These are phyloP conservation scores for Cancer borealis DNA, from an alignment of 2,888 invertebrate genomes.

Conservation along the genomic window DNA sequence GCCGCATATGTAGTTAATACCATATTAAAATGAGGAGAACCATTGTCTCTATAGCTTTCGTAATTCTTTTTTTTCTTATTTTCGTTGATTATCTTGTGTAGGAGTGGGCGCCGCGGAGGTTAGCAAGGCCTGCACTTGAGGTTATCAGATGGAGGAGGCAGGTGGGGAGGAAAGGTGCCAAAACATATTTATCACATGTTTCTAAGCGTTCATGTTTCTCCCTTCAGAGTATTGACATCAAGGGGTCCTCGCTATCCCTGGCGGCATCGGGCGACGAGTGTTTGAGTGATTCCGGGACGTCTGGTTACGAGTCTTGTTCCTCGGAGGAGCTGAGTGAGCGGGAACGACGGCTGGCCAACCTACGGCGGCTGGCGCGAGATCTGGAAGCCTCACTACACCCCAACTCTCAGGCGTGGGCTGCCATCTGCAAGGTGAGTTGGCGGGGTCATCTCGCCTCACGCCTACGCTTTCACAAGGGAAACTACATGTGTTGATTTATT, in stretches of 20 bases:
- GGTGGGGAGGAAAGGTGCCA: background rate
- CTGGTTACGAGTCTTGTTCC: conserved; percentile 77
- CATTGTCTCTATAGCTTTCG: background rate
- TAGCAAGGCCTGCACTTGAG: background rate
- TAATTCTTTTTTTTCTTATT: no score
- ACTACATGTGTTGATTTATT: background rate
- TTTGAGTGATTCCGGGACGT: conserved; percentile 77
- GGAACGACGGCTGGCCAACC: conserved; percentile 76
- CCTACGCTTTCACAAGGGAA: background rate
- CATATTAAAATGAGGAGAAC: background rate
- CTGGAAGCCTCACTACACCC: conserved; percentile 76
- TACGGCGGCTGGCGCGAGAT: conserved; percentile 75
- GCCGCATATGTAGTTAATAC: no score
- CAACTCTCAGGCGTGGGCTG: conserved; percentile 75
- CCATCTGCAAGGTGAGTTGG: conserved; percentile 73
- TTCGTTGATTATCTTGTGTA: background rate
- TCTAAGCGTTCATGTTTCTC: background rate
- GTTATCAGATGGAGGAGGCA: background rate
- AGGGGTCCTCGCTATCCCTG: conserved; percentile 64
- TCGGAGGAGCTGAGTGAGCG: conserved; percentile 77
- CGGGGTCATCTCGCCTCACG: no score
- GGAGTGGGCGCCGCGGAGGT: background rate
- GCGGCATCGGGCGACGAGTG: conserved; percentile 69
- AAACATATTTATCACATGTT: background rate
- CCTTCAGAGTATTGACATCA: conserved; percentile 67